Evolutionary conservation across 92 coral and sea anemone species (phyloP).

Genomic region (Paramuricea clavata): DNA sequence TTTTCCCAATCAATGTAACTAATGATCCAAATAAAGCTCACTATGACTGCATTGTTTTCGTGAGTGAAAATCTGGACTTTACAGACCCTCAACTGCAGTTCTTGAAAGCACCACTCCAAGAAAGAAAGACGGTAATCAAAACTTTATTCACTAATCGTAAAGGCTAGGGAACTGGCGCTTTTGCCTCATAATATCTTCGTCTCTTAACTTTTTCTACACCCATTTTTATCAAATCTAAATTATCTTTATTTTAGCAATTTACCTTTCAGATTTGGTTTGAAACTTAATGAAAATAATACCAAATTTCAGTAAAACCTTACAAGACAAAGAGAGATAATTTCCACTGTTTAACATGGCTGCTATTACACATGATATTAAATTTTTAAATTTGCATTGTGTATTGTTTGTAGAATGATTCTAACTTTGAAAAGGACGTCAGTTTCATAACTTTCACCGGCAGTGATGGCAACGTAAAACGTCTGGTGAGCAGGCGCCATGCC

Average conservation of each 20-base stretch:
- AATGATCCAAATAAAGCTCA: constrained; percentile 57
- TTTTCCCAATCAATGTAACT: constrained; percentile 28
- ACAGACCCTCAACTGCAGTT: constrained; percentile 69
- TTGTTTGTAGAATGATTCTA: constrained; percentile 38
- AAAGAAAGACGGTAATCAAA: constrained; percentile 70
- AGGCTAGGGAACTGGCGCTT: too few species aligned
- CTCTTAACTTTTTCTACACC: too few species aligned
- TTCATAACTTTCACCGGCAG: constrained; percentile 16
- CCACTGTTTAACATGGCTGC: too few species aligned
- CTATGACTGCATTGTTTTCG: constrained; percentile 85
- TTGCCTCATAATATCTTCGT: too few species aligned
- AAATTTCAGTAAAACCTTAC: too few species aligned
- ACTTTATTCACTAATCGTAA: background rate
- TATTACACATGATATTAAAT: background rate
- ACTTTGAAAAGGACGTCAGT: constrained; percentile 43
- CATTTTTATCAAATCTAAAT: too few species aligned
- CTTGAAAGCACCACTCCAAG: constrained; percentile 78
- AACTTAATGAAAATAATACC: too few species aligned
- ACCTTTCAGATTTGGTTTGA: too few species aligned
- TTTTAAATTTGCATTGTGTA: background rate
- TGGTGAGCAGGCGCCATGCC: constrained; percentile 33
- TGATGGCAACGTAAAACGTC: constrained; percentile 27
- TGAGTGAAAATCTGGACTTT: constrained; percentile 90
- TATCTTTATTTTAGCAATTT: too few species aligned
- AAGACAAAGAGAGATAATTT: too few species aligned